These are phyloP conservation scores for Pterois miles DNA, from an alignment of 2,797 vertebrate species.

Conservation along the genomic window DNA sequence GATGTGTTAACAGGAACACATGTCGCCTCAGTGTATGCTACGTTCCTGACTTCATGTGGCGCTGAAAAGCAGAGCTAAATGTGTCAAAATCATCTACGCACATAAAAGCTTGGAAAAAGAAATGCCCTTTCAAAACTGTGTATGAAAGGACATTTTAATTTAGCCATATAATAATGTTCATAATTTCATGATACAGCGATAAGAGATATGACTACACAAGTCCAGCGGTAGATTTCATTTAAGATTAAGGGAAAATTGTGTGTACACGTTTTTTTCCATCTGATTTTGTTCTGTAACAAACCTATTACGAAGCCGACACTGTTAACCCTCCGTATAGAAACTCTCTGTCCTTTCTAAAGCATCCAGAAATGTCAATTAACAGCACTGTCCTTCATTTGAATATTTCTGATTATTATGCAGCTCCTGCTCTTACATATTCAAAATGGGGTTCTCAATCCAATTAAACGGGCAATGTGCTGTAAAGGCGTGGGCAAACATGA, in stretches of 20 bases:
- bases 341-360: slow-evolving; percentile 59
- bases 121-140: neutral
- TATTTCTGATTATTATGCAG: slow-evolving; percentile 81
- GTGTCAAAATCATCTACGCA: neutral
- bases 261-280: slow-evolving; percentile 20
- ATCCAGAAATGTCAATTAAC: slow-evolving; percentile 77
- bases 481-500: slow-evolving; percentile 83
- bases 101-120: neutral
- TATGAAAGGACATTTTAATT: slow-evolving; percentile 18
- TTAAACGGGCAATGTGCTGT: slow-evolving; percentile 83
- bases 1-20: slow-evolving; percentile 19
- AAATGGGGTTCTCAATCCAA: slow-evolving; percentile 81
- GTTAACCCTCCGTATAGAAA: slow-evolving; percentile 46
- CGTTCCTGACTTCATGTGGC: neutral
- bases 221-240: slow-evolving; percentile 8
- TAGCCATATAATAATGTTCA: neutral
- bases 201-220: neutral
- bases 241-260: slow-evolving; percentile 24
- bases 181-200: slow-evolving; percentile 12
- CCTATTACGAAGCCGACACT: slow-evolving; percentile 31
- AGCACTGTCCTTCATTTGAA: slow-evolving; percentile 79
- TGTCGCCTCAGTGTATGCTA: neutral
- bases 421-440: slow-evolving; percentile 80
- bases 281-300: slow-evolving; percentile 20
- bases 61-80: neutral